These are phyloP conservation scores for Chymomyza caudatula DNA, from an alignment of 2,888 invertebrate species.

Conservation along the genomic window DNA sequence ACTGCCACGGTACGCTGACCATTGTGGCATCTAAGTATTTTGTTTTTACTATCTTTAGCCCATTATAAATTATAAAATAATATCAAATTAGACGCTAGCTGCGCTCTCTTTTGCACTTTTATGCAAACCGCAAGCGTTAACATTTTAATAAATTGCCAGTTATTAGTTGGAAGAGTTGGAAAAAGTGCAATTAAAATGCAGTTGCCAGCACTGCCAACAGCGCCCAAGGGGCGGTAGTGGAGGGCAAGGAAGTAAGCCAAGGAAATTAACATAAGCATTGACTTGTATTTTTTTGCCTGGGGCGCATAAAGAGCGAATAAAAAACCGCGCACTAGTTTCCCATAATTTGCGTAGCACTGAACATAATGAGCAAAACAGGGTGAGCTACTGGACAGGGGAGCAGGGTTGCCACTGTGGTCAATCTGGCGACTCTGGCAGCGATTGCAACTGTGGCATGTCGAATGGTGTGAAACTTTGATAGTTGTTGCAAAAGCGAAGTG, in stretches of 20 bases:
- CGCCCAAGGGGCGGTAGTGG: background rate
- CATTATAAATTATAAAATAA: background rate
- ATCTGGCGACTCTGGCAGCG: constrained; percentile 7
- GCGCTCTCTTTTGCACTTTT: background rate
- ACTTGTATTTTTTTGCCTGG: constrained; percentile 21
- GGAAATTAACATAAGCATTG: constrained; percentile 62
- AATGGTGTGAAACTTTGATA: constrained; percentile 61
- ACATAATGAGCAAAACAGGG: constrained; percentile 54
- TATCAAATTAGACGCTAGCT: background rate
- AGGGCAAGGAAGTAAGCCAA: constrained; percentile 45
- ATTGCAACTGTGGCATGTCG: constrained; percentile 36
- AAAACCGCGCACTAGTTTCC: constrained; percentile 58
- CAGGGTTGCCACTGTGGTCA: constrained; percentile 45
- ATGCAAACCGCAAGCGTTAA: constrained; percentile 56
- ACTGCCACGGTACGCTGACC: constrained; percentile 13
- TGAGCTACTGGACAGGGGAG: background rate
- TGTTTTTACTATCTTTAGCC: background rate
- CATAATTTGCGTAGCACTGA: constrained; percentile 58
- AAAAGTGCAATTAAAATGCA: constrained; percentile 71
- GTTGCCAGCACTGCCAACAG: constrained; percentile 16
- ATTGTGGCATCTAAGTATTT: background rate
- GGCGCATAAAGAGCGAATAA: constrained; percentile 30
- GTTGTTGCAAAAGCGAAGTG: background rate
- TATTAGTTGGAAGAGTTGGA: constrained; percentile 61
- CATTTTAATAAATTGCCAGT: constrained; percentile 68